Evolutionary conservation across 2,888 invertebrate species (phyloP).

Genomic region (Ophion ellenae): DNA sequence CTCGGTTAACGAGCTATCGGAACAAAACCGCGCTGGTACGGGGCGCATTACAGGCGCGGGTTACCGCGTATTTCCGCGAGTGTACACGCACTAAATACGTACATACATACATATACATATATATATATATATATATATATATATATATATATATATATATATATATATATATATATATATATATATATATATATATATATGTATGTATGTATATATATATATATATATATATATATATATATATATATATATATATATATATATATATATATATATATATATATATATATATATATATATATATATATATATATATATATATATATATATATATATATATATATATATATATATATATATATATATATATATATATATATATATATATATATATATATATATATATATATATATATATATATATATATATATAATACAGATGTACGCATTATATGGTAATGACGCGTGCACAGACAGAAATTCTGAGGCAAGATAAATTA

Average conservation of each 20-base stretch:
- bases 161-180: too few relatives aligned
- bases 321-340: neutral
- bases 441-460: conserved; percentile 8
- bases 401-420: neutral
- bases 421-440: too few relatives aligned
- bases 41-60: conserved; percentile 59
- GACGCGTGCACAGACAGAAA: conserved; percentile 6
- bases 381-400: conserved; percentile 2
- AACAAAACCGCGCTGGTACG: conserved; percentile 71
- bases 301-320: neutral
- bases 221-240: too few relatives aligned
- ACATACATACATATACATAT: conserved; percentile 7
- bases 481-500: conserved; percentile 25
- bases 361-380: too few relatives aligned
- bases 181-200: too few relatives aligned
- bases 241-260: conserved; percentile 13
- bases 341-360: neutral
- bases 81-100: conserved; percentile 36
- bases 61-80: conserved; percentile 67
- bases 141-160: too few relatives aligned
- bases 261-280: too few relatives aligned
- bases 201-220: neutral
- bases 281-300: neutral
- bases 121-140: neutral
- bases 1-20: conserved; percentile 78